phyloP scores from a whole-genome alignment of 1,140 invertebrate genomes.

The Papilio aristodemus region DNA sequence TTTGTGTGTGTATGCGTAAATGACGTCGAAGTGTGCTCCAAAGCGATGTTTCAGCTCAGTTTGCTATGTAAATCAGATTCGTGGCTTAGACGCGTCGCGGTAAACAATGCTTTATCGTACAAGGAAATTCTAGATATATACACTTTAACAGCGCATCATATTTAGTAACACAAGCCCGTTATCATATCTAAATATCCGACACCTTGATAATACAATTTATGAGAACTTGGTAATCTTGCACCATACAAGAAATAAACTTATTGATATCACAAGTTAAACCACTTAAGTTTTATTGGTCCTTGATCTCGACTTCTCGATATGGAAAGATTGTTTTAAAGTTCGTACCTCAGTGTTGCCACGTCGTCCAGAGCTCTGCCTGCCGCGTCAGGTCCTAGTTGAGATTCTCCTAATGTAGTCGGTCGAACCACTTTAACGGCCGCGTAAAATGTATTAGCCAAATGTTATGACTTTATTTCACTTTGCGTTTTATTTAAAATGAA shows the following conservation, averaged over 20 bases:
- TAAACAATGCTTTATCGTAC: conserved; percentile 42
- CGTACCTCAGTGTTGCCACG: neutral
- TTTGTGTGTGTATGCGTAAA: conserved; percentile 14
- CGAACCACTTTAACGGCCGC: neutral
- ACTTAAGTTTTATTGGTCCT: neutral
- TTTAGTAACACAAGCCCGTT: conserved; percentile 1
- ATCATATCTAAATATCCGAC: neutral
- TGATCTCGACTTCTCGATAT: neutral
- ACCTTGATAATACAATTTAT: neutral
- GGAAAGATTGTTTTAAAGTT: conserved; percentile 24
- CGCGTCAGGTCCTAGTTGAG: neutral
- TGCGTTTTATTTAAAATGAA: conserved; percentile 20
- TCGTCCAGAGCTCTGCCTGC: neutral
- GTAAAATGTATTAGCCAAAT: conserved; percentile 15
- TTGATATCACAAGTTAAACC: neutral
- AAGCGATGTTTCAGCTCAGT: conserved; percentile 38
- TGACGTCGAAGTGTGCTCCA: conserved; percentile 14
- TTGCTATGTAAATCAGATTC: conserved; percentile 46
- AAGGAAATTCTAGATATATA: conserved; percentile 23
- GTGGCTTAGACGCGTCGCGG: conserved; percentile 38
- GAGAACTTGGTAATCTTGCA: neutral
- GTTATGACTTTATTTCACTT: conserved; percentile 21
- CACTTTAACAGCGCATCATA: conserved; percentile 18
- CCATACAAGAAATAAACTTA: neutral
- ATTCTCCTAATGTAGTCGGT: conserved; percentile 16